phyloP scores from a whole-genome alignment of 1,140 invertebrate genomes.

The Hestina assimilis region DNA sequence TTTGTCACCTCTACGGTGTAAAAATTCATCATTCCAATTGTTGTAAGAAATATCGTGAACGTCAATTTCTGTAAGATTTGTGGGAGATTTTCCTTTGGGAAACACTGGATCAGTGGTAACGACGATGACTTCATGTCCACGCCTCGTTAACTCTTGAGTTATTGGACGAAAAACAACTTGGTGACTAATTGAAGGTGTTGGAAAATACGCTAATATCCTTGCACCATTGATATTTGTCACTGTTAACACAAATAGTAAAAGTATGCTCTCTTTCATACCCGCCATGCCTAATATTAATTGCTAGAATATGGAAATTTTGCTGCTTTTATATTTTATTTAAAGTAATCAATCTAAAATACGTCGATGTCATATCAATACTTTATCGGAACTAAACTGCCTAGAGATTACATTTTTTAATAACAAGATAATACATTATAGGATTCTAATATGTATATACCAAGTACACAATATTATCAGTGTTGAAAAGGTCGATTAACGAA shows the following conservation, averaged over 20 bases:
- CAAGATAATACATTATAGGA: too few relatives aligned
- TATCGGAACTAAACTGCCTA: too few relatives aligned
- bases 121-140: conserved; percentile 71
- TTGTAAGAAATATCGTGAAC: conserved; percentile 12
- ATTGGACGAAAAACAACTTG: conserved; percentile 73
- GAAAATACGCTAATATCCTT: conserved; percentile 73
- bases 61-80: conserved; percentile 14
- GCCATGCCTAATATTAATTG: background rate
- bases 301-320: too few relatives aligned
- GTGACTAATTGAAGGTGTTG: conserved; percentile 77
- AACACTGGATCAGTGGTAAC: conserved; percentile 52
- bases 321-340: too few relatives aligned
- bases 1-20: conserved; percentile 4
- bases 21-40: background rate
- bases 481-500: too few relatives aligned
- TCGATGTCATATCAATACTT: too few relatives aligned
- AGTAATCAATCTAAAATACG: too few relatives aligned
- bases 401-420: too few relatives aligned
- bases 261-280: background rate
- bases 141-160: conserved; percentile 56
- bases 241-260: background rate
- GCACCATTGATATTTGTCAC: background rate
- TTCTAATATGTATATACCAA: too few relatives aligned
- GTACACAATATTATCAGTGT: too few relatives aligned
- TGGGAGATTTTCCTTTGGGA: conserved; percentile 25